Evolutionary conservation across 1,140 invertebrate species (phyloP).

Genomic region (Asobara japonica): DNA sequence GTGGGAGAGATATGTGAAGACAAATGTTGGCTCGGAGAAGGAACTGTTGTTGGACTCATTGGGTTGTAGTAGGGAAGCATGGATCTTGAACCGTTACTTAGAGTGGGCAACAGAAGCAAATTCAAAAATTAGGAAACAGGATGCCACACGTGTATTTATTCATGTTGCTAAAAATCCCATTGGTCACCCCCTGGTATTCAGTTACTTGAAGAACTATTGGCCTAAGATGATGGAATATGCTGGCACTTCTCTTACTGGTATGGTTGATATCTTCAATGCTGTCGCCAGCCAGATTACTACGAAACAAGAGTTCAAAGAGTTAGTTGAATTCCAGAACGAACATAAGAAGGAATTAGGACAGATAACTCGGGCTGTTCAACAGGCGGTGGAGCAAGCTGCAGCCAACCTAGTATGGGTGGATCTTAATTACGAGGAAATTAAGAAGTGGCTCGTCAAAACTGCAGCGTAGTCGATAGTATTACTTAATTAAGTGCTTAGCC

Average conservation of each 20-base stretch:
- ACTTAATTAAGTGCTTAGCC: background rate
- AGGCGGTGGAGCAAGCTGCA: slow-evolving; percentile 80
- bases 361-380: slow-evolving; percentile 74
- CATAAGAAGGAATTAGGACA: slow-evolving; percentile 72
- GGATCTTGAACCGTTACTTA: slow-evolving; percentile 81
- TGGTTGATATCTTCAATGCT: slow-evolving; percentile 78
- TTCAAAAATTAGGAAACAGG: slow-evolving; percentile 83
- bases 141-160: slow-evolving; percentile 77
- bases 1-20: slow-evolving; percentile 77
- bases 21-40: slow-evolving; percentile 81
- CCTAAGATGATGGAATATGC: slow-evolving; percentile 74
- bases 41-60: slow-evolving; percentile 78
- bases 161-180: slow-evolving; percentile 76
- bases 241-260: slow-evolving; percentile 74
- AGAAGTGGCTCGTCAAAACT: slow-evolving; percentile 73
- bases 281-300: slow-evolving; percentile 78
- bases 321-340: slow-evolving; percentile 64
- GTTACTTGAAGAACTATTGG: slow-evolving; percentile 81
- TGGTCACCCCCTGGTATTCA: slow-evolving; percentile 79
- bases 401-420: slow-evolving; percentile 86
- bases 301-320: slow-evolving; percentile 78
- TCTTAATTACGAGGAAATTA: slow-evolving; percentile 76
- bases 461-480: slow-evolving; percentile 40
- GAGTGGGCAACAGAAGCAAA: slow-evolving; percentile 76
- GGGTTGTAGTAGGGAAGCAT: slow-evolving; percentile 80